Base-by-base conservation (phyloP, 2,797 vertebrate genomes). In the Eulemur coronatus region DNA sequence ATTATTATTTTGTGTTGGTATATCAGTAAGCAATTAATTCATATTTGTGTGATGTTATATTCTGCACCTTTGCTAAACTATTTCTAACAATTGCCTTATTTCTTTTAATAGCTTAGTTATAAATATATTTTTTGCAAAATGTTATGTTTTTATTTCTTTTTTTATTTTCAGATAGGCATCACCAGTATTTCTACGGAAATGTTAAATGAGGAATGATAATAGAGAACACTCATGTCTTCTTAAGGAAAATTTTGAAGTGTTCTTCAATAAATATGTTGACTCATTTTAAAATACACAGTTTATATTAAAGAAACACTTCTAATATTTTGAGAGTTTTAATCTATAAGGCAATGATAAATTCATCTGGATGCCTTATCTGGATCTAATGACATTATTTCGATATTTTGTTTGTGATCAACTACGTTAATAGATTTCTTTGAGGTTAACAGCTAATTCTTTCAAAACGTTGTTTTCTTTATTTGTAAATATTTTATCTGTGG, bases 261-360 rank as follows among this genome's bases (percentile, higher is more conserved):
- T 91, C 35, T 91, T 75, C 48, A 59, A 65, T 65, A 78, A 70
- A 70, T 13, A 84, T 50, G 22, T 57, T 89, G n/a, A 89, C n/a
- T 72, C 33, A 4, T 20, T 57, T 93, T 70, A 38, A 85, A 48
- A 95, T 48, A 73, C 1, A 10, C 14, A 78, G 7, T 65, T 84
- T 73, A 50, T 63, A 65, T 79, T 67, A 63, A 84, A 70, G 33
- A 90, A 79, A 79, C 28, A 88, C 3, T 70, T 35, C 35, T 55
- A 41, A 52, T 91, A 33, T 82, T 59, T 93, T 69, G 65, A 93
- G 73, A 90, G 81, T 78, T 93, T 84, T 84, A 72, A 72, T 57
- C 48, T 84, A 79, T 52, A 84, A 72, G 35, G 57, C 43, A 38
- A 84, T 48, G 65, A 73, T 84, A 67, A n/a, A 72, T 73, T 67